These are phyloP conservation scores for Fistularia commersonii DNA, from an alignment of 2,797 vertebrate species.

Conservation along the genomic window DNA sequence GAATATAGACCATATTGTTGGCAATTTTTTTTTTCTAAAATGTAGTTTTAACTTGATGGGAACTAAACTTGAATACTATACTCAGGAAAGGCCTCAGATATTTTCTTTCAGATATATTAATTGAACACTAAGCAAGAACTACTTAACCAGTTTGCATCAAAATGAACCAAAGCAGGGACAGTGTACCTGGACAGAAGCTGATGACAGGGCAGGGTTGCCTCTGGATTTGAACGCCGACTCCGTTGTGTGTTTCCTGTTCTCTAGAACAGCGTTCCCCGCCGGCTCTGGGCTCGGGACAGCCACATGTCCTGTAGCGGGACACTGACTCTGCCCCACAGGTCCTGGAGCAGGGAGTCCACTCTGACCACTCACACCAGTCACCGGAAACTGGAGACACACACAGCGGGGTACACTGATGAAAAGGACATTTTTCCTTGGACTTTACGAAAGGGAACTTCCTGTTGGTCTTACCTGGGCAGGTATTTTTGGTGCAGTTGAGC, in stretches of 20 bases:
- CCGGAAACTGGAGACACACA: constrained; percentile 71
- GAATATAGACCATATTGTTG: too few species aligned
- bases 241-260: constrained; percentile 67
- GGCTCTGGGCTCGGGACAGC: constrained; percentile 76
- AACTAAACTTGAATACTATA: too few species aligned
- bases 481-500: constrained; percentile 72
- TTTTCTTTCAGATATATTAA: too few species aligned
- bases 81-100: too few species aligned
- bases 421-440: too few species aligned
- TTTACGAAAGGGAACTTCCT: neutral
- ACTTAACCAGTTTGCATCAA: too few species aligned
- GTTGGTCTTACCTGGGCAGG: constrained; percentile 77
- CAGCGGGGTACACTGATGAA: neutral
- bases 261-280: constrained; percentile 72
- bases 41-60: too few species aligned
- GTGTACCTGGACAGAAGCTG: constrained; percentile 79
- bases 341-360: constrained; percentile 82
- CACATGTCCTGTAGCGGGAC: constrained; percentile 81
- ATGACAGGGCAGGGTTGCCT: constrained; percentile 73
- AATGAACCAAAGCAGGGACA: neutral
- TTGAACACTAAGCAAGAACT: too few species aligned
- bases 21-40: too few species aligned
- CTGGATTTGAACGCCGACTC: constrained; percentile 76
- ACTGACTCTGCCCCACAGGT: constrained; percentile 80
- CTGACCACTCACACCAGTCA: constrained; percentile 84